These are phyloP conservation scores for Gerris buenoi DNA, from an alignment of 1,140 invertebrate genomes.

Conservation along the genomic window DNA sequence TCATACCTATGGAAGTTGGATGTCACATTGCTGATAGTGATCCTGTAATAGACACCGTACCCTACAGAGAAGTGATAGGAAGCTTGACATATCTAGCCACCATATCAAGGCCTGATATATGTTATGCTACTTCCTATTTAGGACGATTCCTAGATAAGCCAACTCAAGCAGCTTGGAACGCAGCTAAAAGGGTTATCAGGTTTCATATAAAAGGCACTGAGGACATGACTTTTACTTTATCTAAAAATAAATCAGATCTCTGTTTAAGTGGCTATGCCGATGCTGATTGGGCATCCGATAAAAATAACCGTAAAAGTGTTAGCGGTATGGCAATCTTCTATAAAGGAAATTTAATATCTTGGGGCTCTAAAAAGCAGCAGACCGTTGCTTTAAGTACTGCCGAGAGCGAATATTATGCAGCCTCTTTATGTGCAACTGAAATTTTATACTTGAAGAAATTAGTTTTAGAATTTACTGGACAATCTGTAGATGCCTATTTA, in stretches of 20 bases:
- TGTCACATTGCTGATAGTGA: background rate
- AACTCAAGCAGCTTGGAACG: background rate
- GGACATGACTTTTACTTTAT: background rate
- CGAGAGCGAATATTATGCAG: background rate
- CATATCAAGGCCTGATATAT: background rate
- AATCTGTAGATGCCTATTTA: background rate
- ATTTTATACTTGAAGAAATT: background rate
- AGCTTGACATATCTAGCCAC: background rate
- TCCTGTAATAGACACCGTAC: background rate
- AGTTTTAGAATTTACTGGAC: background rate
- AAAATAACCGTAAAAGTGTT: background rate
- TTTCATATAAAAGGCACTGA: background rate
- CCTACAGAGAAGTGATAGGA: background rate
- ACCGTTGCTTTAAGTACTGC: background rate
- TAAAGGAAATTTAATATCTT: background rate
- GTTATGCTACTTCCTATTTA: background rate
- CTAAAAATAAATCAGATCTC: background rate
- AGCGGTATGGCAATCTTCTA: background rate
- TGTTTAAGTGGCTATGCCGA: background rate
- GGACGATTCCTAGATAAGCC: background rate
- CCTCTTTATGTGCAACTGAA: background rate
- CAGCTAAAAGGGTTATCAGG: background rate
- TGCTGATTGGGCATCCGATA: background rate
- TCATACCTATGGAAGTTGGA: background rate
- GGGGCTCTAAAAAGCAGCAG: background rate